Percentiles rank a stretch among this genome's conserved stretches.
These are phyloP conservation scores for Trachelus troglodyta DNA, from an alignment of 2,888 invertebrate species.

Conservation along the genomic window DNA sequence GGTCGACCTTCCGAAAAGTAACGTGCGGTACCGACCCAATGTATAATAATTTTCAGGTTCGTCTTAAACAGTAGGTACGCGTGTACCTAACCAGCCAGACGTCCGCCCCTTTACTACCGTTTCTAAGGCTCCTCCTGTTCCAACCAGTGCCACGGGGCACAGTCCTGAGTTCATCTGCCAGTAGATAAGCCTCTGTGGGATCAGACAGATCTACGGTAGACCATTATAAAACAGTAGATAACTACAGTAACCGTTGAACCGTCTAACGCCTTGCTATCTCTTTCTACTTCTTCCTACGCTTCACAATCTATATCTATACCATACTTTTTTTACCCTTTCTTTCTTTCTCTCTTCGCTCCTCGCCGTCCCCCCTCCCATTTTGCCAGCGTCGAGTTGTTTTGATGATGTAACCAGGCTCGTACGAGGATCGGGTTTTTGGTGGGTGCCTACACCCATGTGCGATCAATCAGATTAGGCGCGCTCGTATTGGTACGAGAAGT, in stretches of 20 bases:
- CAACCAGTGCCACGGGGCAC: neutral
- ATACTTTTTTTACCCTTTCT: neutral
- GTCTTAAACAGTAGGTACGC: neutral
- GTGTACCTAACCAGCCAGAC: neutral
- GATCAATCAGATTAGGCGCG: constrained; percentile 2
- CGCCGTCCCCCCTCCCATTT: neutral
- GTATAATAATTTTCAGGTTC: neutral
- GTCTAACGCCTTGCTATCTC: neutral
- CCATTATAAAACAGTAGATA: neutral
- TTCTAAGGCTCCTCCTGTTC: neutral
- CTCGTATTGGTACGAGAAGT: neutral
- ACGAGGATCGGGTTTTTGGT: neutral
- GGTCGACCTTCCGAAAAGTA: neutral
- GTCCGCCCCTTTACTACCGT: neutral
- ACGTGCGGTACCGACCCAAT: neutral
- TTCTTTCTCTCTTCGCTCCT: neutral
- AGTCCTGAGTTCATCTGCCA: neutral
- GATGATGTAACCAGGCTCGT: neutral
- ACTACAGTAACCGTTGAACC: neutral
- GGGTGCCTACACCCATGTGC: constrained; percentile 1
- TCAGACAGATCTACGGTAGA: neutral
- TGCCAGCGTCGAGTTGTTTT: neutral
- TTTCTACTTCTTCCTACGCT: neutral
- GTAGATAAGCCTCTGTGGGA: neutral
- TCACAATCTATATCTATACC: neutral